Conservation (phyloP, 2,797 vertebrate genomes). For the Bufotes viridis region DNA sequence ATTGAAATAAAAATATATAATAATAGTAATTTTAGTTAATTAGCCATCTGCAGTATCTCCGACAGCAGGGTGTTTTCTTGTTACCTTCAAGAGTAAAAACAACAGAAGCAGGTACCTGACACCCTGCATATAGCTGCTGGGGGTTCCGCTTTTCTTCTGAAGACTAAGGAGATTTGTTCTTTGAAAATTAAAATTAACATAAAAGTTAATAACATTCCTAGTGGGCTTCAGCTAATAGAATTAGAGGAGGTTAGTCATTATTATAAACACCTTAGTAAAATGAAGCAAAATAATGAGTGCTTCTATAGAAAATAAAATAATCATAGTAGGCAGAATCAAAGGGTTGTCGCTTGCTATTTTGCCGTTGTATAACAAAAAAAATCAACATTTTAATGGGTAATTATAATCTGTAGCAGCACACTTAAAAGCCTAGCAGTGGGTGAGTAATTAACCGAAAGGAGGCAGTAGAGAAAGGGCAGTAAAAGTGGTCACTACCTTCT, state of each 20-base stretch:
- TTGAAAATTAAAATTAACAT: constrained; percentile 67
- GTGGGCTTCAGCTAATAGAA: constrained; percentile 67
- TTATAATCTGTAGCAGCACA: constrained; percentile 59
- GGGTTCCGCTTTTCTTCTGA: constrained; percentile 63
- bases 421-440: constrained; percentile 57
- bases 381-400: constrained; percentile 63
- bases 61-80: constrained; percentile 61
- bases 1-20: constrained; percentile 53
- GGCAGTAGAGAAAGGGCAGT: constrained; percentile 50
- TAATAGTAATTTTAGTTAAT: constrained; percentile 56
- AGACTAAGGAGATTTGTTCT: constrained; percentile 66
- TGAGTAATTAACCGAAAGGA: constrained; percentile 58
- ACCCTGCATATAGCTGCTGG: constrained; percentile 40
- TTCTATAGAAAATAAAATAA: constrained; percentile 61
- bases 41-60: constrained; percentile 52
- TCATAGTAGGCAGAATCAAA: constrained; percentile 58
- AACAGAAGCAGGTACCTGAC: constrained; percentile 62
- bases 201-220: constrained; percentile 69
- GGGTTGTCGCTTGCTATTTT: constrained; percentile 57
- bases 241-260: constrained; percentile 62
- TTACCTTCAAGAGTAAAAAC: constrained; percentile 56
- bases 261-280: constrained; percentile 63
- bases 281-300: constrained; percentile 61
- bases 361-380: constrained; percentile 53
- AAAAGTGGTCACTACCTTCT: constrained; percentile 36